Evolutionary conservation across 1,140 invertebrate genomes (phyloP).

Genomic region (Aphaenogaster ashmeadi): DNA sequence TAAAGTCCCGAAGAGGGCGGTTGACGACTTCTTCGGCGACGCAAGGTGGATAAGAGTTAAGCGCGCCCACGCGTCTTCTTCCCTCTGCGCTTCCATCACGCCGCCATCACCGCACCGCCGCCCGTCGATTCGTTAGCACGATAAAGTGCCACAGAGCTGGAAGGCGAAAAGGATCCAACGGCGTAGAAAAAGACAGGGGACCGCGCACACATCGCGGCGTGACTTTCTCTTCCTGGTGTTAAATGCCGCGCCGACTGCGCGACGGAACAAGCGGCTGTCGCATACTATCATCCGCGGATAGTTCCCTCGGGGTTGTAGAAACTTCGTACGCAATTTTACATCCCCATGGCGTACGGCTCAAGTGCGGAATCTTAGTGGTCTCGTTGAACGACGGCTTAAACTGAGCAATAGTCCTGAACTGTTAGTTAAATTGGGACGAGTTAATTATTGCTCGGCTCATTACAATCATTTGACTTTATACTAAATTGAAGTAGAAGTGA

Average conservation of each 20-base stretch:
- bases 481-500: not conserved
- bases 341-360: not conserved
- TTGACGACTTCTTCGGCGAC: constrained; percentile 59
- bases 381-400: not conserved
- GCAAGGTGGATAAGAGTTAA: constrained; percentile 61
- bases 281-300: not conserved
- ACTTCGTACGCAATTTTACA: constrained; percentile 33
- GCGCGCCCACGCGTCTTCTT: constrained; percentile 39
- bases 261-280: constrained; percentile 68
- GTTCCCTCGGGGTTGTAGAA: constrained; percentile 14
- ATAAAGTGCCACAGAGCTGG: constrained; percentile 57
- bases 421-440: not conserved
- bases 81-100: not conserved
- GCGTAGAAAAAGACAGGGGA: not conserved
- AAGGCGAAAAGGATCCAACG: constrained; percentile 21
- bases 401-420: not conserved
- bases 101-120: no score
- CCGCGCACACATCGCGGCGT: not conserved
- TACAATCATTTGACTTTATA: not conserved
- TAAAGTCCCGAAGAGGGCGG: constrained; percentile 32
- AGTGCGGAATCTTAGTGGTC: constrained; percentile 17
- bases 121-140: constrained; percentile 40
- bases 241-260: constrained; percentile 69
- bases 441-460: not conserved
- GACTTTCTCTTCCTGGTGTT: constrained; percentile 78